Conservation (phyloP, 2,113 vertebrate genomes). For the Amblyornis subalaris region DNA sequence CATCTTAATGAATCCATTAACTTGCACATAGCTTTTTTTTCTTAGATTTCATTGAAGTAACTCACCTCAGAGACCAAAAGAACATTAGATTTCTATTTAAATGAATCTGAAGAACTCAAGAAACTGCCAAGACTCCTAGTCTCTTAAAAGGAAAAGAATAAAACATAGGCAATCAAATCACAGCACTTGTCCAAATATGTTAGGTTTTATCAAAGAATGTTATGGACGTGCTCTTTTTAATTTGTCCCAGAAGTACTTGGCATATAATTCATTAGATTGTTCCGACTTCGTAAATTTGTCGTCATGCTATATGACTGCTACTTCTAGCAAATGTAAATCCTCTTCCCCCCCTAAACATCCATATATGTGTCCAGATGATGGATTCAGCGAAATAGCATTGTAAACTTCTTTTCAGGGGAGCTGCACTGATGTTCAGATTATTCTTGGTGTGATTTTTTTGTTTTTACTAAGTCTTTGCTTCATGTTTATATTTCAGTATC, state of each 20-base stretch:
- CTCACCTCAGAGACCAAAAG: neutral
- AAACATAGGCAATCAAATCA: neutral
- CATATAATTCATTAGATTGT: neutral
- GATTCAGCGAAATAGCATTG: neutral
- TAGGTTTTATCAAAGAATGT: neutral
- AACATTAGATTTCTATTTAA: slow-evolving; percentile 10
- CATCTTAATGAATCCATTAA: neutral
- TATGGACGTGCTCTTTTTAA: neutral
- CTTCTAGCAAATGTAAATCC: neutral
- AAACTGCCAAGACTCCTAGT: neutral
- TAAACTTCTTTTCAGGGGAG: neutral
- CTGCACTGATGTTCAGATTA: neutral
- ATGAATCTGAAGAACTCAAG: neutral
- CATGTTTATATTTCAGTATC: neutral
- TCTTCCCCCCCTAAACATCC: neutral
- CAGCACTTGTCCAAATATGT: neutral
- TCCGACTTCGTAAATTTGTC: neutral
- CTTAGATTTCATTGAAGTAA: neutral
- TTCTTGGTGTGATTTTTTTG: neutral
- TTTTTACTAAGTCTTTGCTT: neutral
- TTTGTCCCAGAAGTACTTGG: neutral
- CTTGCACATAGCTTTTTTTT: neutral
- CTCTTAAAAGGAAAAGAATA: neutral
- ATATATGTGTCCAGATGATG: neutral
- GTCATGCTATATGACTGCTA: neutral